Evolutionary conservation across 30 jellyfish, hydroid and myxozoan species (phyloP).

Genomic region (Aurelia sp.): DNA sequence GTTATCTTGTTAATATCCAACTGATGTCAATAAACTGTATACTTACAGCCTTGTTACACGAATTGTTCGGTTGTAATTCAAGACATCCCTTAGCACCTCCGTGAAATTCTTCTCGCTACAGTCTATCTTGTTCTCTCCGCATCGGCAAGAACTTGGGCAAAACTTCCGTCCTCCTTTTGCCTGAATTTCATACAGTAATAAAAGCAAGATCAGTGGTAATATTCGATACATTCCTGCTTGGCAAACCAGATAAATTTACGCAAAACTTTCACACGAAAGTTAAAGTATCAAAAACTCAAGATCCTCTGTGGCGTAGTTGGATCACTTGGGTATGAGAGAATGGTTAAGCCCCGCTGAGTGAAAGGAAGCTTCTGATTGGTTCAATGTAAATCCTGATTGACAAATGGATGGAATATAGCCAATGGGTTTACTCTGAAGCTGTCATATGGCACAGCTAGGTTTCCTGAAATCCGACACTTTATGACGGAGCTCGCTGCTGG

Average conservation of each 20-base stretch:
- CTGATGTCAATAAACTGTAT: not conserved
- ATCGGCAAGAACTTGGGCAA: constrained; percentile 53
- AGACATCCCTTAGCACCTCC: constrained; percentile 22
- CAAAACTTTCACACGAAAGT: too few species aligned
- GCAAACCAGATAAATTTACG: too few species aligned
- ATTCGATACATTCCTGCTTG: constrained; percentile 13
- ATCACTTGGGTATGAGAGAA: constrained; percentile 14
- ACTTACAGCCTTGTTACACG: constrained; percentile 57
- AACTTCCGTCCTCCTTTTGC: constrained; percentile 16
- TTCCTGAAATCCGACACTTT: constrained; percentile 62
- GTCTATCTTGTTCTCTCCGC: constrained; percentile 52
- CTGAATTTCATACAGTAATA: not conserved
- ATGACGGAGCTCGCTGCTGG: constrained; percentile 44
- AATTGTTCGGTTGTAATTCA: constrained; percentile 40
- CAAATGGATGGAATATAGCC: constrained; percentile 34
- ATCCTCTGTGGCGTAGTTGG: not conserved
- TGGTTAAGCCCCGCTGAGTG: constrained; percentile 40
- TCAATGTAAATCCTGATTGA: constrained; percentile 30
- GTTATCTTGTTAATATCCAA: too few species aligned
- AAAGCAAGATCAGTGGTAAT: not conserved
- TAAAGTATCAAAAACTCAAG: too few species aligned
- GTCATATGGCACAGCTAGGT: constrained; percentile 41
- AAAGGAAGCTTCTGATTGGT: constrained; percentile 48
- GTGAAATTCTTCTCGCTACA: constrained; percentile 55
- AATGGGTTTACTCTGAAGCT: constrained; percentile 11